A percentile compares a stretch with the other conserved stretches of the same genome.
Evolutionary conservation across 1,140 invertebrate species (phyloP).

Genomic region (Steinernema khuongi): DNA sequence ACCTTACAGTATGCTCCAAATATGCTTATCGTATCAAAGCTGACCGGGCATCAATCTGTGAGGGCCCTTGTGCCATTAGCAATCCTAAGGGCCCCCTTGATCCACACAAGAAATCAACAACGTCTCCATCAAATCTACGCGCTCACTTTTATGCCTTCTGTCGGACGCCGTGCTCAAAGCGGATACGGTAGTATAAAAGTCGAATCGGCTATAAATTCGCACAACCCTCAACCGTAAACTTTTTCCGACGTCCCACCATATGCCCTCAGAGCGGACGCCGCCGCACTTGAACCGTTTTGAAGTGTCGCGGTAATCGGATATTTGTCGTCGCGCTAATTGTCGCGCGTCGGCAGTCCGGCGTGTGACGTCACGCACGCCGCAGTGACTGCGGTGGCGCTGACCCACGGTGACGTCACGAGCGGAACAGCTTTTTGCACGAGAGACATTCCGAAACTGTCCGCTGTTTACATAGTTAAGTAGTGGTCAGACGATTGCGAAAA

Average conservation of each 20-base stretch:
- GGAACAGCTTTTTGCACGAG: neutral
- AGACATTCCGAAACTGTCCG: constrained; percentile 6
- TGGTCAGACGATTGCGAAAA: neutral
- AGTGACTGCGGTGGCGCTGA: neutral
- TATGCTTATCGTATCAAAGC: too few species aligned
- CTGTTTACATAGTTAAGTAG: neutral
- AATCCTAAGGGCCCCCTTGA: too few species aligned
- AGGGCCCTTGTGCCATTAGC: too few species aligned
- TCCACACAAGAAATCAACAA: too few species aligned
- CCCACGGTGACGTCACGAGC: constrained; percentile 3
- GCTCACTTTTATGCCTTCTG: too few species aligned
- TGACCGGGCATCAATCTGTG: too few species aligned
- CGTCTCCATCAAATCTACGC: too few species aligned
- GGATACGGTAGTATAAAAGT: neutral
- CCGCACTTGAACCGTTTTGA: neutral
- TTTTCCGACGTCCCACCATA: neutral
- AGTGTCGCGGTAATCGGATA: constrained; percentile 11
- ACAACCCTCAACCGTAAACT: neutral
- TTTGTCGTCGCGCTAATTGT: neutral
- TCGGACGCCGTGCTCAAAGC: neutral
- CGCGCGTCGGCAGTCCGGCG: neutral
- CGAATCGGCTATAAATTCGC: neutral
- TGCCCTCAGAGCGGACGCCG: neutral
- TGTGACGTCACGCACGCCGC: neutral
- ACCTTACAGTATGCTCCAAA: too few species aligned